phyloP scores from a whole-genome alignment of 2,113 vertebrate genomes.

The Dascyllus trimaculatus region DNA sequence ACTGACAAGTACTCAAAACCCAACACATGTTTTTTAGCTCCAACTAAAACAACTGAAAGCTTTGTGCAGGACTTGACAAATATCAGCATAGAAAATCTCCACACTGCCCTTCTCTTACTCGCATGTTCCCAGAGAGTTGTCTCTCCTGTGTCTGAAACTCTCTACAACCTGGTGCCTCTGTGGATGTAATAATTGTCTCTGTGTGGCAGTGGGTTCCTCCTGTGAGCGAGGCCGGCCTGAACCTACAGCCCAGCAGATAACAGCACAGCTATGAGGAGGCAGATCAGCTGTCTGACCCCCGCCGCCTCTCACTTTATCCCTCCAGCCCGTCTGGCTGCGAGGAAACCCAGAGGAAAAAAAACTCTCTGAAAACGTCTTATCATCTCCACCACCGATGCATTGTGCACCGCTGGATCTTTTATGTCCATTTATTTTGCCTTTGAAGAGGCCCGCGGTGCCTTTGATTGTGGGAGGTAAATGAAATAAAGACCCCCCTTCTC shows the following conservation, averaged over 20 bases:
- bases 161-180: conserved; percentile 39
- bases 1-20: conserved; percentile 59
- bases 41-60: conserved; percentile 33
- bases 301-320: conserved; percentile 76
- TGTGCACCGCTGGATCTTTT: conserved; percentile 59
- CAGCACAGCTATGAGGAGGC: conserved; percentile 56
- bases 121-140: conserved; percentile 1
- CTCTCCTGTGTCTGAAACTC: neutral
- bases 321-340: conserved; percentile 44
- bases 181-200: conserved; percentile 70
- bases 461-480: conserved; percentile 71
- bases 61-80: conserved; percentile 22
- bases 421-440: conserved; percentile 66
- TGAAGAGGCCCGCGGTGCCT: conserved; percentile 55
- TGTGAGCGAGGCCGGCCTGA: conserved; percentile 56
- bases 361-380: conserved; percentile 68
- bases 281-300: conserved; percentile 73
- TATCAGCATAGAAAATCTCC: neutral
- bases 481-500: conserved; percentile 72
- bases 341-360: conserved; percentile 37
- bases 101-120: neutral
- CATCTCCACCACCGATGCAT: conserved; percentile 35
- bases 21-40: neutral
- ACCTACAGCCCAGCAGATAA: conserved; percentile 69
- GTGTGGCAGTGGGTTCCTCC: conserved; percentile 63